These are phyloP conservation scores for Scytalopus superciliaris DNA, from an alignment of 2,113 vertebrate species.

Conservation along the genomic window DNA sequence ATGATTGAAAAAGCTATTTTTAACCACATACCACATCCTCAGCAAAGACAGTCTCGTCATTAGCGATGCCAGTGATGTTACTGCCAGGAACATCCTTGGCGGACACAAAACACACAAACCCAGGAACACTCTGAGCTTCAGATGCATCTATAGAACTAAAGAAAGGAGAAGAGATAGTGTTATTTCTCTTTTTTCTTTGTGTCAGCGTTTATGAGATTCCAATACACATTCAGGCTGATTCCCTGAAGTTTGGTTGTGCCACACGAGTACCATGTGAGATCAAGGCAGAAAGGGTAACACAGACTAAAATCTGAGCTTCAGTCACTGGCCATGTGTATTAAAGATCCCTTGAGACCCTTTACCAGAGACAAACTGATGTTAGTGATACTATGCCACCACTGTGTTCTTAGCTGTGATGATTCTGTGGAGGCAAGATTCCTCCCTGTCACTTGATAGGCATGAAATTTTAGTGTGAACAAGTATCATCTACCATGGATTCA, in stretches of 20 bases:
- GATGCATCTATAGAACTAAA: slow-evolving; percentile 82
- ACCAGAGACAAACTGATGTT: not conserved
- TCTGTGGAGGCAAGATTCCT: not conserved
- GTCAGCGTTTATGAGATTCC: fast-evolving
- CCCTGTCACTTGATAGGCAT: not conserved
- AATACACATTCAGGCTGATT: not conserved
- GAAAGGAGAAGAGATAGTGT: not conserved
- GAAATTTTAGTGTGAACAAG: not conserved
- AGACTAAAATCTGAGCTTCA: not conserved
- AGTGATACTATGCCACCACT: not conserved
- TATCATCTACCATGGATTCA: not conserved
- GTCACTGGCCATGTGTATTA: fast-evolving
- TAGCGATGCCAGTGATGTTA: slow-evolving; percentile 78
- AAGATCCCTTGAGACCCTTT: not conserved
- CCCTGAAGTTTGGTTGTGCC: not conserved
- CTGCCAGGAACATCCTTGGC: slow-evolving; percentile 85
- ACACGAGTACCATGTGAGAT: not conserved
- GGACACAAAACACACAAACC: slow-evolving; percentile 85
- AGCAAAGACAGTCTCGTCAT: slow-evolving; percentile 89
- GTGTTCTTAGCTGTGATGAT: not conserved
- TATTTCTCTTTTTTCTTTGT: not conserved
- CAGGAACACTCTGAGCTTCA: slow-evolving; percentile 79
- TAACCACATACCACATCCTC: slow-evolving; percentile 74
- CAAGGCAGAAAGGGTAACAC: not conserved
- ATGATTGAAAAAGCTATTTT: not conserved